Evolutionary conservation across 2,888 invertebrate species (phyloP), one percentile per base, ranked within the genome.

Genomic region (Nycteola revayana): DNA sequence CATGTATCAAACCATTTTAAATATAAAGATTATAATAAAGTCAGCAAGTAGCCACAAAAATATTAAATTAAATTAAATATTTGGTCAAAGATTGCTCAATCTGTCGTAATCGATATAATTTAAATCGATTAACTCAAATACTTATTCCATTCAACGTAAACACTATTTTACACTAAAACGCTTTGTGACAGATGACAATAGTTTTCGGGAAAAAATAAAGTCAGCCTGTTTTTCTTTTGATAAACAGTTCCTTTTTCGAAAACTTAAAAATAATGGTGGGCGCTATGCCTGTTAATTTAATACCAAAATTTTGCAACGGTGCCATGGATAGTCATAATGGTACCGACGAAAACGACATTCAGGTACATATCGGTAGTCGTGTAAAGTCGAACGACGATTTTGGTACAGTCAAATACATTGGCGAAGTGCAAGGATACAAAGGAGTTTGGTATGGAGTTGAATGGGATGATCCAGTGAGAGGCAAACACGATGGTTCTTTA

Each of bases 401-500:
- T 56, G 89, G 76, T 46, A 87, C 86, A 4, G 92, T 96, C 11
- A 92, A 91, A 68, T 97, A 93, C 79, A 91, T 95, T 44, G 97
- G 97, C 28, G 90, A 92, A 69, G 91, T 92, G 32, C 90, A 92
- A 42, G 93, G 93, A 0, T 91, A 94, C 60, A 81, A 90, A 36
- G 95, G 95, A 25, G 70, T 87, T 17, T 98, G 98, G 98, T 89
- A 96, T 35, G 99, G 99, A 0, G 92, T 99, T n/a, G 98, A 99
- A 73, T 99, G 98, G 98, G 98, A 99, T 75, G 93, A 97, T 61
- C 90, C 92, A 1, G 80, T 86, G 4, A 90, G 98, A 60, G 99
- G 99, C 1, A 98, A 97, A 75, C 98, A 99, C 70, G 93, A 97
- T 87, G 99, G 99, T 0, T 91, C 90, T 25, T 91, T 97, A 24